Base-by-base conservation (phyloP, 1,140 invertebrate species). In the Ephestia elutella region DNA sequence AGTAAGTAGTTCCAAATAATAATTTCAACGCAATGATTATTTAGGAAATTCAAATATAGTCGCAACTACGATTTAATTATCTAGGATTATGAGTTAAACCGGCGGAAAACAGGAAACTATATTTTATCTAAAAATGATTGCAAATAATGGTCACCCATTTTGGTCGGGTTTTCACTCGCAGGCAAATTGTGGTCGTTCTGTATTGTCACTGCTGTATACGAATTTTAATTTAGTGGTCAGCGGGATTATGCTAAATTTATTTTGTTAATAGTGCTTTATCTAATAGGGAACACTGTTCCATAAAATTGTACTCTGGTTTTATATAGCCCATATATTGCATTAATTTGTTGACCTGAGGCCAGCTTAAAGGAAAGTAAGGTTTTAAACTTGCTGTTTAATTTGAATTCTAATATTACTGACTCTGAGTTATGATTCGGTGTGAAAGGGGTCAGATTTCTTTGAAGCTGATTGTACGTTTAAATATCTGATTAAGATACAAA, bases 111-210 rank as follows among this genome's bases (percentile, higher is more conserved):
- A 44, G 38, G 13, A 44, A 44, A 44, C 13, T 15, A 44, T 44
- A 44, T 15, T 15, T 44, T 44, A n/a, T 44, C 13, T 44, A 44
- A 44, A 44, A 44, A 44, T 15, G 4, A 71, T 79, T 72, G 20
- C 66, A 75, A 80, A 79, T 80, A 78, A 73, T 75, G 75, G 79
- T 74, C 70, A 76, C 77, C 79, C 79, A 77, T 68, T 82, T 77
- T 73, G 73, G 76, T 54, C 54, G 76, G 75, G 73, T 81, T 80
- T 81, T 83, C 78, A 86, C 75, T 81, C 79, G 78, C 80, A 80
- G 65, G 70, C 68, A 72, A 79, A 78, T 80, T 86, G 82, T 75
- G 82, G 82, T 78, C 54, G 58, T 56, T 54, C 62, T 58, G 73
- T 71, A 75, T 78, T 81, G 76, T 73, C 71, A 72, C 68, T 73